phyloP scores from a whole-genome alignment of 2,888 invertebrate genomes.

The Dynastes tityus region DNA sequence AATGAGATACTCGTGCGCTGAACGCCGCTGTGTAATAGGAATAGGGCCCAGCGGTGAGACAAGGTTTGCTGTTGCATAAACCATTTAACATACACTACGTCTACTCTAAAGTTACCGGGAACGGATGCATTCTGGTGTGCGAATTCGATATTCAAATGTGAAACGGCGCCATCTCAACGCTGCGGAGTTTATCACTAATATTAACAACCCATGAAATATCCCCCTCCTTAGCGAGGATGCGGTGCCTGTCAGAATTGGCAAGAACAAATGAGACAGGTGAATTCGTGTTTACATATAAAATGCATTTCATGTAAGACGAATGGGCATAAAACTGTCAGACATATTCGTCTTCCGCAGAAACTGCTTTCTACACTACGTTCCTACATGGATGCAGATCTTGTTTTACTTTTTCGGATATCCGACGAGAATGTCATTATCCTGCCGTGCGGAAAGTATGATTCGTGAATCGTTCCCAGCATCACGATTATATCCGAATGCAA shows the following conservation, averaged over 20 bases:
- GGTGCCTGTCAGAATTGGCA: conserved; percentile 50
- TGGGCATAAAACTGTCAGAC: not conserved
- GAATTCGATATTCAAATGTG: conserved; percentile 23
- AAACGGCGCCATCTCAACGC: conserved; percentile 53
- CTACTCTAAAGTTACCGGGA: conserved; percentile 65
- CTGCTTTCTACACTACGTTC: conserved; percentile 8
- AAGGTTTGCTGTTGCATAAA: conserved; percentile 69
- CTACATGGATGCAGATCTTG: not conserved
- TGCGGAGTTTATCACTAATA: conserved; percentile 55
- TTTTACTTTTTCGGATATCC: conserved; percentile 14
- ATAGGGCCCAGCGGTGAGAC: conserved; percentile 57
- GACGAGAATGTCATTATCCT: not conserved
- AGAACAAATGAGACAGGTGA: conserved; percentile 54
- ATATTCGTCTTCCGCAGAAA: conserved; percentile 9
- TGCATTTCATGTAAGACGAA: conserved; percentile 23
- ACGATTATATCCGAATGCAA: not conserved
- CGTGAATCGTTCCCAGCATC: not conserved
- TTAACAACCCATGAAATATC: conserved; percentile 52
- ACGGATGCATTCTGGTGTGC: conserved; percentile 54
- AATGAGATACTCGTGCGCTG: conserved; percentile 27
- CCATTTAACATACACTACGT: conserved; percentile 68
- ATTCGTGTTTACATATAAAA: conserved; percentile 51
- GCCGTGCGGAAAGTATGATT: not conserved
- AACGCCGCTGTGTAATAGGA: conserved; percentile 27
- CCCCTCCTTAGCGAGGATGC: conserved; percentile 40